Percentiles rank a stretch among this genome's conserved stretches.
These are phyloP conservation scores for Galbula dea DNA, from an alignment of 2,113 vertebrate species.

Conservation along the genomic window DNA sequence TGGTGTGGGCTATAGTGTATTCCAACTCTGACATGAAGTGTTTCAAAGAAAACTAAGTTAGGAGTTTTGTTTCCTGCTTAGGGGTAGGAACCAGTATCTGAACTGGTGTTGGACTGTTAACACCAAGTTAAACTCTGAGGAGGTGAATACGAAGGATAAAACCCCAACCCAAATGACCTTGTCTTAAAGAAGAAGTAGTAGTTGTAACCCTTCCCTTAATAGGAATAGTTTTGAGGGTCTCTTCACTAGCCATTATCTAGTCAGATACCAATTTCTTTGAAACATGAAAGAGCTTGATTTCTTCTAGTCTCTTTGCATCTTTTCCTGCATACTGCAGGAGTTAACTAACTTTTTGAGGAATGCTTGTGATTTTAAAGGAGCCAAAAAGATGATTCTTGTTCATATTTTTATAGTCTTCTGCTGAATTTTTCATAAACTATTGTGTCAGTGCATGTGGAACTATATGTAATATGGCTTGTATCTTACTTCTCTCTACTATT, in stretches of 20 bases:
- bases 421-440: neutral
- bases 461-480: neutral
- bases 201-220: neutral
- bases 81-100: neutral
- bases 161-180: neutral
- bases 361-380: neutral
- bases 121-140: neutral
- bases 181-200: neutral
- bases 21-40: neutral
- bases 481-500: neutral
- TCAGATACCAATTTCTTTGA: neutral
- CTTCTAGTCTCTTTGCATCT: neutral
- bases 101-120: neutral
- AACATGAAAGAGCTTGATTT: neutral
- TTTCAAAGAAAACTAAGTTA: neutral
- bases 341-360: neutral
- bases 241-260: neutral
- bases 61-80: neutral
- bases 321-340: neutral
- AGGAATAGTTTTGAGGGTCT: neutral
- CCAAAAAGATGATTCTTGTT: rapidly evolving
- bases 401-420: neutral
- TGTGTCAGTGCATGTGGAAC: neutral
- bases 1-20: neutral
- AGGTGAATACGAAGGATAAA: neutral